Conservation (phyloP, 2,797 vertebrate species). For the Peromyscus eremicus region DNA sequence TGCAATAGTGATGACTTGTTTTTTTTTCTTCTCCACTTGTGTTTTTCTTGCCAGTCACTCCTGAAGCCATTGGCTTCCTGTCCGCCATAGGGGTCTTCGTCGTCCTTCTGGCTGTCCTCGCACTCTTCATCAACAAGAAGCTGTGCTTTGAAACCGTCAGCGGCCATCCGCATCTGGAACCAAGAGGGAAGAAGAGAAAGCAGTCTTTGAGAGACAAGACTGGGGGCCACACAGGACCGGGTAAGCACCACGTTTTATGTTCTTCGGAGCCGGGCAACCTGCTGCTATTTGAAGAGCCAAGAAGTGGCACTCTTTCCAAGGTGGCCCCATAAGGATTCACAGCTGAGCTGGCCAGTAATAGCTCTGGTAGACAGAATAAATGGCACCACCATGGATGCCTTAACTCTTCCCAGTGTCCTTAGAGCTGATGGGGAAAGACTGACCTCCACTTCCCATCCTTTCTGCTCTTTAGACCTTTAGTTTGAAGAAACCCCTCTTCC, state of each 20-base stretch:
- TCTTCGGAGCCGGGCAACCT: background rate
- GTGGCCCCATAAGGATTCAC: slow-evolving; percentile 48
- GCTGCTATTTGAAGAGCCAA: background rate
- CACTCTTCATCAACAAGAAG: slow-evolving; percentile 95
- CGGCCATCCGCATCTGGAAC: slow-evolving; percentile 89
- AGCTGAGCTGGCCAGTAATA: background rate
- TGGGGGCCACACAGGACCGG: slow-evolving; percentile 87
- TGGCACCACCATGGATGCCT: background rate
- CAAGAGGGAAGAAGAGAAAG: slow-evolving; percentile 85
- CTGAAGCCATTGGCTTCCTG: slow-evolving; percentile 91
- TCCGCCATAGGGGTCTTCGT: slow-evolving; percentile 92
- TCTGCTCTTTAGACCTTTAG: slow-evolving; percentile 49
- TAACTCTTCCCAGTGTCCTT: slow-evolving; percentile 43
- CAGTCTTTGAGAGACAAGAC: slow-evolving; percentile 83
- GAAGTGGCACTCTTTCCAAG: background rate
- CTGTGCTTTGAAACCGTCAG: slow-evolving; percentile 92
- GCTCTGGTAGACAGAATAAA: background rate
- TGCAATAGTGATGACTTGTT: background rate
- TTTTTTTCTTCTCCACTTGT: slow-evolving; percentile 83
- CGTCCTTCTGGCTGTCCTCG: slow-evolving; percentile 91
- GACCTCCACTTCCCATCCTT: background rate
- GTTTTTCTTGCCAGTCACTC: slow-evolving; percentile 90
- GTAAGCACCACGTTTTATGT: slow-evolving; percentile 87
- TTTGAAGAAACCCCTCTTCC: background rate
- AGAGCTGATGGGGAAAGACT: slow-evolving; percentile 8